Evolutionary conservation across 2,888 invertebrate species (phyloP).

Genomic region (Folsomia candida): DNA sequence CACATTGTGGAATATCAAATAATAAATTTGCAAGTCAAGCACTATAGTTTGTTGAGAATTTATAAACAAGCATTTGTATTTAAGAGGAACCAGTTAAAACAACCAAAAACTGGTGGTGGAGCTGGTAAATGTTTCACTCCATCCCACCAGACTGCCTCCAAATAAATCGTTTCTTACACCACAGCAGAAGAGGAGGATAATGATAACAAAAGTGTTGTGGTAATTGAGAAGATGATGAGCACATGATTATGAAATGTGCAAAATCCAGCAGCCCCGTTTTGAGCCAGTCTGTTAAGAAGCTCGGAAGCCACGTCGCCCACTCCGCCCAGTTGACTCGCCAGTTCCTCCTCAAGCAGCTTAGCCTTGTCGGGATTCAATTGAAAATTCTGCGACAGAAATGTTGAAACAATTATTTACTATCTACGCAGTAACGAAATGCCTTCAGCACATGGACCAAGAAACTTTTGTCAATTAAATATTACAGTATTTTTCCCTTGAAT

Average conservation of each 20-base stretch:
- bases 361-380: constrained; percentile 36
- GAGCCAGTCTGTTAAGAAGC: background rate
- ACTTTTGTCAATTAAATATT: background rate
- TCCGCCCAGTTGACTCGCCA: constrained; percentile 32
- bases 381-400: too few relatives aligned
- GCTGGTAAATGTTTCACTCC: too few relatives aligned
- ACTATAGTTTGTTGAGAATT: too few relatives aligned
- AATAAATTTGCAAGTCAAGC: too few relatives aligned
- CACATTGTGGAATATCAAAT: too few relatives aligned
- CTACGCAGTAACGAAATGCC: too few relatives aligned
- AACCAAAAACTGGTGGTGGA: background rate
- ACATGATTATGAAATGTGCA: background rate
- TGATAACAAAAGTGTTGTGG: background rate
- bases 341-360: constrained; percentile 29
- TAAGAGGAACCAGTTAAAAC: background rate
- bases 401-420: too few relatives aligned
- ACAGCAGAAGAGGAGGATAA: background rate
- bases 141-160: background rate
- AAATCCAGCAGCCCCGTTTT: background rate
- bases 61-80: too few relatives aligned
- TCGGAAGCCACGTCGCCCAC: constrained; percentile 12
- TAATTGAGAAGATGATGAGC: background rate
- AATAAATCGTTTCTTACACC: background rate
- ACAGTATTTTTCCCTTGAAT: background rate
- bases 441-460: background rate